phyloP scores from a whole-genome alignment of 2,888 invertebrate genomes.

The Mesochorus sp. region DNA sequence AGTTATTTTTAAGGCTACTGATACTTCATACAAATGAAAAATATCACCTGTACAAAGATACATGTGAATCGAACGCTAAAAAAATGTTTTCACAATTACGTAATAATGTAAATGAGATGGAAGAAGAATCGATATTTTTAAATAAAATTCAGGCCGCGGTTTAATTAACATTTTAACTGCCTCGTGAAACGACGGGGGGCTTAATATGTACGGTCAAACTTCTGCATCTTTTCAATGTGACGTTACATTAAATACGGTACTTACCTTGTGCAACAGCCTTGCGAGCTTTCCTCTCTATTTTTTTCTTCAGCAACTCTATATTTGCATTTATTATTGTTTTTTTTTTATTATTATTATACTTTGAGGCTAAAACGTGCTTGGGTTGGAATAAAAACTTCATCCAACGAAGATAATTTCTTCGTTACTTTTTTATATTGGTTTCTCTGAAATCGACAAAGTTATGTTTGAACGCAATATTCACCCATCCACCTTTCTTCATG shows the following conservation, averaged over 20 bases:
- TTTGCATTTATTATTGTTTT: conserved; percentile 76
- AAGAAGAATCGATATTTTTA: conserved; percentile 77
- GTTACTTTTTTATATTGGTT: background rate
- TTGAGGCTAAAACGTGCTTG: no score
- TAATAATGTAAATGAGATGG: no score
- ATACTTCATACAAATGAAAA: background rate
- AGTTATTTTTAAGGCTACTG: background rate
- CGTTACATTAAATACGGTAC: background rate
- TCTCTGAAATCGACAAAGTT: background rate
- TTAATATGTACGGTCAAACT: conserved; percentile 67
- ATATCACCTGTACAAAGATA: background rate
- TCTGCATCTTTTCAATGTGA: background rate
- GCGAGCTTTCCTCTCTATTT: no score
- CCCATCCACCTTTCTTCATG: background rate
- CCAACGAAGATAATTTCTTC: background rate
- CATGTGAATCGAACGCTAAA: background rate
- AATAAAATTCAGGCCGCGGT: conserved; percentile 77
- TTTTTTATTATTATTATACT: no score
- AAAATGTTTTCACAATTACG: no score
- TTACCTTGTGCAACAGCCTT: background rate
- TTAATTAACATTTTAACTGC: conserved; percentile 80
- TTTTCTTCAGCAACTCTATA: conserved; percentile 64
- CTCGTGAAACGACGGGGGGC: conserved; percentile 73
- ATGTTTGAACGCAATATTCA: background rate
- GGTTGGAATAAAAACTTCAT: background rate